phyloP scores from a whole-genome alignment of 2,797 vertebrate species.

The Heliangelus exortis region DNA sequence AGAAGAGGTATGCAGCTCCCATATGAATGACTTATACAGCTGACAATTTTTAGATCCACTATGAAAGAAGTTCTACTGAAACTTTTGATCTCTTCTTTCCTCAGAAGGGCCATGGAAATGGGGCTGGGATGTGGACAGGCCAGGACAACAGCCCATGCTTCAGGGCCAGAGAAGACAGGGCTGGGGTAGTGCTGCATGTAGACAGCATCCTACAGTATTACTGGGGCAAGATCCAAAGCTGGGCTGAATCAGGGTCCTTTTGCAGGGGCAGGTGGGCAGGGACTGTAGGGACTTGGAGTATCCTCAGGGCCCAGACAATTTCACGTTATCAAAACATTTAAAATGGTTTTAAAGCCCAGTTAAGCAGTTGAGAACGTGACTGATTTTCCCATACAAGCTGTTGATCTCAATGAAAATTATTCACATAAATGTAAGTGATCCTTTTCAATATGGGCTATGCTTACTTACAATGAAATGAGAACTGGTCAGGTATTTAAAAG shows the following conservation, averaged over 20 bases:
- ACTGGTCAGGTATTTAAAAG: not conserved
- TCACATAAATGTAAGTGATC: not conserved
- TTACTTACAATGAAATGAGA: not conserved
- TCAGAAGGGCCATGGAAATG: not conserved
- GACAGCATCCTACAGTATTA: not conserved
- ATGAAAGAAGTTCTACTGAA: not conserved
- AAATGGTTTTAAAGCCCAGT: not conserved
- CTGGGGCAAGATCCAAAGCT: not conserved
- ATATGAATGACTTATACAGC: not conserved
- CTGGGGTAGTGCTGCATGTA: not conserved
- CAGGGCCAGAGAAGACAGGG: not conserved
- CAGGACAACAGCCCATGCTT: not conserved
- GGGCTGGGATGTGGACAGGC: not conserved
- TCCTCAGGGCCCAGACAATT: not conserved
- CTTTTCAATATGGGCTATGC: not conserved
- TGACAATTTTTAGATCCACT: not conserved
- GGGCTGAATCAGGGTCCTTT: not conserved
- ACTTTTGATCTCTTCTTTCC: not conserved
- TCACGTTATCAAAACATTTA: not conserved
- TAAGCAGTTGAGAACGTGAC: not conserved
- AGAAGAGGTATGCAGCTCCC: not conserved
- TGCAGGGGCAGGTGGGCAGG: not conserved
- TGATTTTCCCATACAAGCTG: not conserved
- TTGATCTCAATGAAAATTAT: not conserved
- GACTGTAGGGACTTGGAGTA: accelerated